Percentiles rank a stretch among this genome's conserved stretches.
These are phyloP conservation scores for Psettodes erumei DNA, from an alignment of 2,113 vertebrate genomes.

Conservation along the genomic window DNA sequence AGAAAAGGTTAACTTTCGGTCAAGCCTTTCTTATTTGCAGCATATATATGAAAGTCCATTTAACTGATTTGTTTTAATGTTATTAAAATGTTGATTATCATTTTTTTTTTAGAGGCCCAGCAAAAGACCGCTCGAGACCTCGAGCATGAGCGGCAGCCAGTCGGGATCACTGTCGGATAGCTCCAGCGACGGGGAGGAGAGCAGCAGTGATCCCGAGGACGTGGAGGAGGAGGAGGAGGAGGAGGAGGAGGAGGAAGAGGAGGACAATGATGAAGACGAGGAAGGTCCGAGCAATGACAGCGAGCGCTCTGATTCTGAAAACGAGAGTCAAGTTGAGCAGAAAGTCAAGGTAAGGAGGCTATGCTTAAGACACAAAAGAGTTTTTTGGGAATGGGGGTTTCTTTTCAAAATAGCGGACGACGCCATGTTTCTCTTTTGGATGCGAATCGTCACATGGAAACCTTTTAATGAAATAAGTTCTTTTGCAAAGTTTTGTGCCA, in stretches of 20 bases:
- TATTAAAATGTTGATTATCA: slow-evolving; percentile 3
- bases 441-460: background rate
- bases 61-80: background rate
- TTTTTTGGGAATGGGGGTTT: no score
- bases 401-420: background rate
- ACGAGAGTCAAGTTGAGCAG: slow-evolving; percentile 82
- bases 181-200: slow-evolving; percentile 88
- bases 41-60: background rate
- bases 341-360: slow-evolving; percentile 84
- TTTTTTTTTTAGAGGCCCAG: slow-evolving; percentile 82
- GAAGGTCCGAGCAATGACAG: slow-evolving; percentile 90
- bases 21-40: background rate
- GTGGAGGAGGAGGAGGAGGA: slow-evolving; percentile 90
- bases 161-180: slow-evolving; percentile 92
- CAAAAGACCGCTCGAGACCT: slow-evolving; percentile 88
- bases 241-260: slow-evolving; percentile 78
- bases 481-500: background rate
- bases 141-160: slow-evolving; percentile 91
- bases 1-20: slow-evolving; percentile 85
- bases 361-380: no score
- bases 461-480: background rate
- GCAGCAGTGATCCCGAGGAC: slow-evolving; percentile 92
- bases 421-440: background rate
- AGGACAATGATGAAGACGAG: slow-evolving; percentile 77
- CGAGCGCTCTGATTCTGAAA: slow-evolving; percentile 90